Base-by-base conservation (phyloP, 2,888 invertebrate genomes). In the Auanema sp. region DNA sequence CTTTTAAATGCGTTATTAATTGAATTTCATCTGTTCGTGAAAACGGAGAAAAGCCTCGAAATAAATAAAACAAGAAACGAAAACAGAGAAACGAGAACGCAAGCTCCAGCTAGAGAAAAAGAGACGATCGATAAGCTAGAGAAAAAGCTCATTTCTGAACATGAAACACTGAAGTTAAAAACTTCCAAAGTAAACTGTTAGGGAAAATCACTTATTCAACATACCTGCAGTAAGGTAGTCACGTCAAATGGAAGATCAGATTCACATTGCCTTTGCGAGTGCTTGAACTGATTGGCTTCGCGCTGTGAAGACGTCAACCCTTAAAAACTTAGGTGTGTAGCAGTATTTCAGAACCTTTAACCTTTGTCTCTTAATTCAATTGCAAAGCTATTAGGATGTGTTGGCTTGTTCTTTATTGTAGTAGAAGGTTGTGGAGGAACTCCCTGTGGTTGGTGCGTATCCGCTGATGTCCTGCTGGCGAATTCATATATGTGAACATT, bases 271-370 rank as follows among this genome's bases (percentile, higher is more conserved):
- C 66, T 50, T 10, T 49, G 43, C 6, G 72, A 65, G 40, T 72
- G 74, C 61, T 79, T 76, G 61, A 69, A 71, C 59, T 78, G 77
- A 62, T 80, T 80, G 16, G 78, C 79, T 33, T 66, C 67, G 54
- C 66, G 65, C 61, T 80, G 80, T 4, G 76, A 71, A 40, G 74
- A 71, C 11, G 80, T 80, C 40, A 80, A 68, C 8, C 74, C 77
- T 77, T 49, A 42, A 65, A 65, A 40, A 51, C 11, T 42, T n/a
- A 23, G 16, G 21, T 10, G 12, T 8, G 5, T 16, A 14, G 12
- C 53, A n/a, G 21, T 24, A 6, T 53, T 10, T 53, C 14, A 8
- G 33, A 53, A 40, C 42, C 5, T 12, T 42, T 8, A 24, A 64
- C 59, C 73, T 24, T 73, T 65, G 59, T 73, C 71, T 21, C 71